These are phyloP conservation scores for Opisthocomus hoazin DNA, from an alignment of 2,113 vertebrate genomes.

Conservation along the genomic window DNA sequence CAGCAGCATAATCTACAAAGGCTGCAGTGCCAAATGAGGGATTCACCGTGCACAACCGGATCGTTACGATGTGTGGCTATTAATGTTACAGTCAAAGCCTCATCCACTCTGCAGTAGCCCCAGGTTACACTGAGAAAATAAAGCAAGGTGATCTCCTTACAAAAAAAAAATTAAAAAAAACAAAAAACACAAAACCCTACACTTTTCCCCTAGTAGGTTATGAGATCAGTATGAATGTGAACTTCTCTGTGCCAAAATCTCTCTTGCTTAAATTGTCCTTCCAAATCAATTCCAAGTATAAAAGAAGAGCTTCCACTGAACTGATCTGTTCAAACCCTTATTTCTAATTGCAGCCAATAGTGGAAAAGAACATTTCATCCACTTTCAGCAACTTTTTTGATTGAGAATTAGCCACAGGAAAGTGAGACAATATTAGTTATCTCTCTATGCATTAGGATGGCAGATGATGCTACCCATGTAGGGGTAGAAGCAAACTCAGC, in stretches of 20 bases:
- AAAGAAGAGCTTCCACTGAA: conserved; percentile 12
- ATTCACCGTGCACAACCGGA: not conserved
- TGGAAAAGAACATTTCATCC: not conserved
- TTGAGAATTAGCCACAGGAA: not conserved
- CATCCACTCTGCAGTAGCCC: not conserved
- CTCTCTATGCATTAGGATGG: not conserved
- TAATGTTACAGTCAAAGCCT: not conserved
- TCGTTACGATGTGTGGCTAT: not conserved
- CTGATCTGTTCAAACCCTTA: not conserved
- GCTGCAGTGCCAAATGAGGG: not conserved
- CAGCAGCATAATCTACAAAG: conserved; percentile 19
- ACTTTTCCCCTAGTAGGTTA: not conserved
- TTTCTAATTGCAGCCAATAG: not conserved
- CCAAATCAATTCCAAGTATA: conserved; percentile 21
- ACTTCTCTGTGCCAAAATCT: not conserved
- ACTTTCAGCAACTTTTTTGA: not conserved
- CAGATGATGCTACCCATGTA: not conserved
- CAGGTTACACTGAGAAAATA: not conserved
- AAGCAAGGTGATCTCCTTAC: not conserved
- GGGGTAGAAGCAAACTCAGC: not conserved
- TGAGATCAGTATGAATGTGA: not conserved
- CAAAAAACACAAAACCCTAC: not conserved
- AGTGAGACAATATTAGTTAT: not conserved
- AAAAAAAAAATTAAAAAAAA: not conserved
- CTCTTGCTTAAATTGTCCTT: not conserved